Base-by-base conservation (phyloP, 2,888 invertebrate species). In the Polia nebulosa region DNA sequence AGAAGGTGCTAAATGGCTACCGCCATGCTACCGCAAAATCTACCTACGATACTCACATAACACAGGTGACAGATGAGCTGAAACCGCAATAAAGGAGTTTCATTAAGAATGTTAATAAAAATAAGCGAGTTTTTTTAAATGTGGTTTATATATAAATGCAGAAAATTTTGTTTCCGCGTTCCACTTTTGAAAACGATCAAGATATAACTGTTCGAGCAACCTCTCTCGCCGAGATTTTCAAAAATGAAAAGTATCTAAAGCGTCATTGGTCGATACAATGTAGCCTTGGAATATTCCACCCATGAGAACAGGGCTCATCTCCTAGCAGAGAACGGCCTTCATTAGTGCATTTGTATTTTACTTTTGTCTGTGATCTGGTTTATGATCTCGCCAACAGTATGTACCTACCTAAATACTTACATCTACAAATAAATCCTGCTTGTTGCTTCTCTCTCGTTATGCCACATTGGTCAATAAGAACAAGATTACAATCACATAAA, bases 131-230 rank as follows among this genome's bases (percentile, higher is more conserved):
- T 66, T 36, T 20, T 29, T 44, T 25, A 8, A 58, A 55, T 51
- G 7, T 56, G 51, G n/a, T 51, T 49, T 5, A 13, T 51, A 60
- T 5, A 13, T 51, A 60, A 45, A 51, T n/a, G 6, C 17, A 20
- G 3, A 45, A 20, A 44, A n/a, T n/a, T 6, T 44, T n/a, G 27
- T 58, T 76, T 76, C 56, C 71, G 47, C 29, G 34, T 39, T 61
- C n/a, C 34, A 22, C 17, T 55, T 56, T 61, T 52, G 13, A 52
- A 57, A 57, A 69, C 9, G 0, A 45, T 34, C 34, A 76, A 73
- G 51, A 44, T 25, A n/a, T 6, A 44, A 7, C 15, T 34, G n/a
- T n/a, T 51, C 13, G 0, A n/a, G 29, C 13, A 55, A 22, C 6
- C 2, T 2, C 27, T 51, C 29, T 20, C 32, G n/a, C n/a, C n/a